These are phyloP conservation scores for Hycleus cichorii DNA, from an alignment of 1,140 invertebrate genomes.

Conservation along the genomic window DNA sequence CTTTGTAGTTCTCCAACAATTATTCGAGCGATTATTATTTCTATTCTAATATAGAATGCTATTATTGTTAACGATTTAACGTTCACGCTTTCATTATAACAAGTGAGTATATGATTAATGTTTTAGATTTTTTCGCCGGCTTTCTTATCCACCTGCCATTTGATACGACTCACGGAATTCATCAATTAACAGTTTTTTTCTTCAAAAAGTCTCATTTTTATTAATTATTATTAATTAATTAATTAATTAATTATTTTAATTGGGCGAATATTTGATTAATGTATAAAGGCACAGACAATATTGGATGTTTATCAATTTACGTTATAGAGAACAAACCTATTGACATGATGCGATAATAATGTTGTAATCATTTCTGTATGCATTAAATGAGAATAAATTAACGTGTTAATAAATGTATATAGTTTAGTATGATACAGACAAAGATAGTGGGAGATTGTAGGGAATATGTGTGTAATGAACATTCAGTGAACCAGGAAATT, in stretches of 20 bases:
- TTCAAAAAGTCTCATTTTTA: too few relatives aligned
- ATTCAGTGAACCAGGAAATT: slow-evolving; percentile 17
- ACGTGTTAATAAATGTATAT: slow-evolving; percentile 1
- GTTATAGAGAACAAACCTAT: too few relatives aligned
- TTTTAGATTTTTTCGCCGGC: not conserved
- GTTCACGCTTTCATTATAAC: slow-evolving; percentile 3
- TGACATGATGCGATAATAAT: slow-evolving; percentile 1
- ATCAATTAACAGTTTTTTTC: not conserved
- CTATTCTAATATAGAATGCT: too few relatives aligned
- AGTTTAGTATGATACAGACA: slow-evolving; percentile 1
- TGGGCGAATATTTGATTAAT: too few relatives aligned
- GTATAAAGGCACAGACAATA: too few relatives aligned
- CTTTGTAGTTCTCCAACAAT: too few relatives aligned
- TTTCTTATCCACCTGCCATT: too few relatives aligned
- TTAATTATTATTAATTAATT: too few relatives aligned
- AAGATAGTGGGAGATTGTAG: not conserved
- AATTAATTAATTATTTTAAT: too few relatives aligned
- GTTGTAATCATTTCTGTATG: slow-evolving; percentile 12
- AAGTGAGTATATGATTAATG: slow-evolving; percentile 7
- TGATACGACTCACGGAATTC: slow-evolving; percentile 2
- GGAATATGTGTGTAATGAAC: slow-evolving; percentile 7
- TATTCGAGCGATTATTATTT: too few relatives aligned
- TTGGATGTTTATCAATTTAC: too few relatives aligned
- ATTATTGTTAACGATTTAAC: slow-evolving; percentile 10
- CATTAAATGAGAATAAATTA: slow-evolving; percentile 17